A percentile compares a stretch with the other conserved stretches of the same genome.
Evolutionary conservation across 2,888 invertebrate species (phyloP).

Genomic region (Eupeodes latifasciatus): DNA sequence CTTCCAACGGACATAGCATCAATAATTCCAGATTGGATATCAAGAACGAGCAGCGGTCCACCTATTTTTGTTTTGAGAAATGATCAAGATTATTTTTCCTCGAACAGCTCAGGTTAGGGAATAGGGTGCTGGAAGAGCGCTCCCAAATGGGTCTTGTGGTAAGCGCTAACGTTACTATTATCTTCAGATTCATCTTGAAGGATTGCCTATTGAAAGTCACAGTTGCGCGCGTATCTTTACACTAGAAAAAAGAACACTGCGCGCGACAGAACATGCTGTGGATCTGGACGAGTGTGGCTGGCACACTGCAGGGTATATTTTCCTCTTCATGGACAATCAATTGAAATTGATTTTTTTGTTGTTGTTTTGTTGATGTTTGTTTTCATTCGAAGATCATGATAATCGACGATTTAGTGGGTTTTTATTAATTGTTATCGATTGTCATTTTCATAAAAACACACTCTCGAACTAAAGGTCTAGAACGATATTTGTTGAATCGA

Average conservation of each 20-base stretch:
- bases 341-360: constrained; percentile 21
- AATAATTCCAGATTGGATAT: constrained; percentile 30
- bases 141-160: constrained; percentile 61
- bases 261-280: neutral
- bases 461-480: constrained; percentile 35
- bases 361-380: constrained; percentile 20
- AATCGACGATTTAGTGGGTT: constrained; percentile 75
- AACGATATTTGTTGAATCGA: constrained; percentile 6
- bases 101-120: constrained; percentile 48
- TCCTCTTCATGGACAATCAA: constrained; percentile 20
- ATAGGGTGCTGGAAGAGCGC: constrained; percentile 70
- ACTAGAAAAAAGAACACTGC: neutral
- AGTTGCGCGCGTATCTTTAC: constrained; percentile 38
- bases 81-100: constrained; percentile 60
- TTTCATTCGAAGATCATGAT: constrained; percentile 55
- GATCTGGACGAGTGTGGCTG: neutral
- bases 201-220: constrained; percentile 74
- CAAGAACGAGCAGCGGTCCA: constrained; percentile 7
- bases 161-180: constrained; percentile 67
- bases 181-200: constrained; percentile 71
- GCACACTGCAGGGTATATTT: constrained; percentile 26
- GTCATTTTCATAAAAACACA: constrained; percentile 74
- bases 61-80: constrained; percentile 58
- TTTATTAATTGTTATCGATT: constrained; percentile 76
- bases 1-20: constrained; percentile 20